These are phyloP conservation scores for Anomalospiza imberbis DNA, from an alignment of 2,797 vertebrate species.

Conservation along the genomic window DNA sequence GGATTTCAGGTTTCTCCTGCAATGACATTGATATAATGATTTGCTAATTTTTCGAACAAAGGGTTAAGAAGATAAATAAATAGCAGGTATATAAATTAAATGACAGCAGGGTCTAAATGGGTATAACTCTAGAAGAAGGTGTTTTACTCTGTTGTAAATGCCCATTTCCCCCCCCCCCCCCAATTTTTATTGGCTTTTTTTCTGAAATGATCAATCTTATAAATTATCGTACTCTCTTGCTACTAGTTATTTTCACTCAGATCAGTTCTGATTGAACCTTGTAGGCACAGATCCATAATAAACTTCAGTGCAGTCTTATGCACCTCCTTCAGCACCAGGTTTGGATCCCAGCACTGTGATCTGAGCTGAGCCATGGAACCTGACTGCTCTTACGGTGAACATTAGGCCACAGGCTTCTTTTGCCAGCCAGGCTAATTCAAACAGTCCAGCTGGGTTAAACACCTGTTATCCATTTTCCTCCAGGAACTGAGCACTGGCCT, in stretches of 20 bases:
- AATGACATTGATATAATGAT: not conserved
- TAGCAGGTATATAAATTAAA: not conserved
- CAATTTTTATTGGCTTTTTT: not conserved
- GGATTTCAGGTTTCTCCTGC: not conserved
- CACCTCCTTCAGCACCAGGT: not conserved
- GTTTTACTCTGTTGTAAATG: not conserved
- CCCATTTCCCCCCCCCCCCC: accelerated
- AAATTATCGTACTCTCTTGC: not conserved
- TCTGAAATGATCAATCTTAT: not conserved
- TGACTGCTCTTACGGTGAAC: not conserved
- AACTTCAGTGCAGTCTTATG: not conserved
- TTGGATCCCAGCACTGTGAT: not conserved
- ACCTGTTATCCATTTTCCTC: constrained; percentile 23
- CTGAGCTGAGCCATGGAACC: not conserved
- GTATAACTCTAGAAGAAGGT: not conserved
- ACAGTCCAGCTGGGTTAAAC: not conserved
- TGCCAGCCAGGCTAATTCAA: not conserved
- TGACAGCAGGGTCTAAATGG: not conserved
- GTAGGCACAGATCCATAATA: not conserved
- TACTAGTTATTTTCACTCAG: not conserved
- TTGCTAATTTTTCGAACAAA: not conserved
- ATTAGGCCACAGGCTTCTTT: not conserved
- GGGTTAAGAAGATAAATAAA: not conserved
- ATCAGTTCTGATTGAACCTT: not conserved
- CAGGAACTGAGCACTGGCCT: not conserved